Base-by-base conservation (phyloP, 2,888 invertebrate species). In the Philereme transversata region DNA sequence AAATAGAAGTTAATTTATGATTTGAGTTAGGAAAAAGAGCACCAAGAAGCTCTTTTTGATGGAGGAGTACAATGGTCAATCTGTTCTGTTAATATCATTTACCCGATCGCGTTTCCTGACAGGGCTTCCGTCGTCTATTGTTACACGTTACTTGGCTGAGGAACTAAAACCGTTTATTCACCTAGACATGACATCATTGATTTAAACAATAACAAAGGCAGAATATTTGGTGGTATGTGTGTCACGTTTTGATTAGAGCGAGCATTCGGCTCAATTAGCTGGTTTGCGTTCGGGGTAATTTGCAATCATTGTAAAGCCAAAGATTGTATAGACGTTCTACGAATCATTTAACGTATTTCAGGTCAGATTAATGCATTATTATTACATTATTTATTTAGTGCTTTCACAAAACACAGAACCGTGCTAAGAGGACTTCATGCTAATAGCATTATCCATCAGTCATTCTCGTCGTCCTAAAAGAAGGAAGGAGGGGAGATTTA, bases 221-320 rank as follows among this genome's bases (percentile, higher is more conserved):
- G 75, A 79, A 80, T 80, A 79, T 85, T 84, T 68, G 74, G 76
- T 67, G 64, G 69, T 60, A 67, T 71, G 71, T 76, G 74, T 79
- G 78, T 78, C 82, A 77, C 68, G 73, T 76, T 79, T 79, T 82
- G 84, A 86, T 86, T 83, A 78, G 72, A 73, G 73, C 70, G 62
- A 72, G 72, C 76, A 75, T 78, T 80, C 76, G 56, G 53, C 59
- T 82, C 83, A 87, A 87, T 87, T 84, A 81, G 68, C 61, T 78
- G 57, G 76, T 82, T 79, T 72, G 69, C 55, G 56, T 48, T 56
- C 36, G 10, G 40, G 57, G 22, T 3, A 50, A 54, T 64, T 63
- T 63, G 56, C 56, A 54, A 59, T 55, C 35, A 48, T 63, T 49
- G 41, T 4, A 44, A 10, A 10, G 36, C 41, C 4, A 9, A 11